phyloP scores from a whole-genome alignment of 2,113 vertebrate species.

The Megalops atlanticus region DNA sequence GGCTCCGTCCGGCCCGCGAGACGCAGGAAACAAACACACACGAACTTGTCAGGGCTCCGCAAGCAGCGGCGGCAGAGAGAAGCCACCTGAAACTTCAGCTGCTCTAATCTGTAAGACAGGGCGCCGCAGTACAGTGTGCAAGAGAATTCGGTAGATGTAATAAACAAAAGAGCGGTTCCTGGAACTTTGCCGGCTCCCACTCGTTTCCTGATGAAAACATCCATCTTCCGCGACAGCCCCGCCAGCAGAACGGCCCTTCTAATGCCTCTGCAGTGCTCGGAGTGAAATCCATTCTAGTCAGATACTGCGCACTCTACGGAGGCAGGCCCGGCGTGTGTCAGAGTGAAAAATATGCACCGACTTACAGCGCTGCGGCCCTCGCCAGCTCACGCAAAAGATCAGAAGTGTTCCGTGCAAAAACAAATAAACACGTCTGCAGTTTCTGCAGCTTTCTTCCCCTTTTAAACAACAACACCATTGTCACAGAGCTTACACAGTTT shows the following conservation, averaged over 20 bases:
- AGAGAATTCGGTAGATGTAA: constrained; percentile 7
- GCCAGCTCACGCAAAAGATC: not conserved
- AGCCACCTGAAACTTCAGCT: not conserved
- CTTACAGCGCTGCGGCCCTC: not conserved
- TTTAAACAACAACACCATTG: too few species aligned
- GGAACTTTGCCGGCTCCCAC: constrained; percentile 9
- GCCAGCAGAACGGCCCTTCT: not conserved
- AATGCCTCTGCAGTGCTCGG: constrained; percentile 8
- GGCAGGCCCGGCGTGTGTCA: not conserved
- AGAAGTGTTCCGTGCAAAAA: not conserved
- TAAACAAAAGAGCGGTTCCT: constrained; percentile 3
- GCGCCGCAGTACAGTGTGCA: not conserved
- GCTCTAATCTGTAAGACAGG: not conserved
- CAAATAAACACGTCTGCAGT: not conserved
- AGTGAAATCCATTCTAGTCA: constrained; percentile 14
- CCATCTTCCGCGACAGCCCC: not conserved
- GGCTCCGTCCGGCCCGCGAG: not conserved
- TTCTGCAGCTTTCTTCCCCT: not conserved
- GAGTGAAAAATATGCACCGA: not conserved
- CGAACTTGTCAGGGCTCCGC: not conserved
- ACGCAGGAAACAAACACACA: not conserved
- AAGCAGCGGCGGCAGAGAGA: not conserved
- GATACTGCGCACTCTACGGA: constrained; percentile 3
- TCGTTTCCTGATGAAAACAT: constrained; percentile 22
- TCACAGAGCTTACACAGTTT: too few species aligned